Conservation (phyloP, 2,888 invertebrate species). For the Limnephilus lunatus region DNA sequence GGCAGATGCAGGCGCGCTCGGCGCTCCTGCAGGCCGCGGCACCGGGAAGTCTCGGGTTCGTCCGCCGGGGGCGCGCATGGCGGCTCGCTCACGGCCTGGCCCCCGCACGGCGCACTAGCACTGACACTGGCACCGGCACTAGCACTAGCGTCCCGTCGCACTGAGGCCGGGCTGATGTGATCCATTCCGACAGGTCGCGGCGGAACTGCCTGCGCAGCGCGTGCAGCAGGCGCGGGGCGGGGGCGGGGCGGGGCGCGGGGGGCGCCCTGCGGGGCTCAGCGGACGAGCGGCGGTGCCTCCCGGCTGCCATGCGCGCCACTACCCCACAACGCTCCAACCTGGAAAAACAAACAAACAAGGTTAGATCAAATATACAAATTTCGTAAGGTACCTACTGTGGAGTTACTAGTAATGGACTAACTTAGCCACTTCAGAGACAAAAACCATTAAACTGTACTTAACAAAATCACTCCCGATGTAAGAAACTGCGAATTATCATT, state of each 20-base stretch:
- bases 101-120: conserved; percentile 49
- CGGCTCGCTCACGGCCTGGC: conserved; percentile 51
- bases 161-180: conserved; percentile 52
- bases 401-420: background rate
- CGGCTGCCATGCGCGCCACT: conserved; percentile 63
- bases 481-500: too few relatives aligned
- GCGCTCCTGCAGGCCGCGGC: conserved; percentile 63
- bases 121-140: conserved; percentile 33
- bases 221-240: conserved; percentile 58
- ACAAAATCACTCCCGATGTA: too few relatives aligned
- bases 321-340: conserved; percentile 60
- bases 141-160: conserved; percentile 24
- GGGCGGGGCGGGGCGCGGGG: conserved; percentile 62
- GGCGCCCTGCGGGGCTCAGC: conserved; percentile 65
- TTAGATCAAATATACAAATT: background rate
- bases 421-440: too few relatives aligned
- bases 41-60: conserved; percentile 72
- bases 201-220: conserved; percentile 56
- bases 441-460: too few relatives aligned
- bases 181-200: conserved; percentile 60
- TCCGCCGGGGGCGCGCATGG: conserved; percentile 68
- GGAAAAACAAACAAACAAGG: conserved; percentile 16
- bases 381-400: too few relatives aligned
- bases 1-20: conserved; percentile 53
- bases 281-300: conserved; percentile 61